Base-by-base conservation (phyloP, 2,797 vertebrate species). In the Neosilurus hyrtlii region DNA sequence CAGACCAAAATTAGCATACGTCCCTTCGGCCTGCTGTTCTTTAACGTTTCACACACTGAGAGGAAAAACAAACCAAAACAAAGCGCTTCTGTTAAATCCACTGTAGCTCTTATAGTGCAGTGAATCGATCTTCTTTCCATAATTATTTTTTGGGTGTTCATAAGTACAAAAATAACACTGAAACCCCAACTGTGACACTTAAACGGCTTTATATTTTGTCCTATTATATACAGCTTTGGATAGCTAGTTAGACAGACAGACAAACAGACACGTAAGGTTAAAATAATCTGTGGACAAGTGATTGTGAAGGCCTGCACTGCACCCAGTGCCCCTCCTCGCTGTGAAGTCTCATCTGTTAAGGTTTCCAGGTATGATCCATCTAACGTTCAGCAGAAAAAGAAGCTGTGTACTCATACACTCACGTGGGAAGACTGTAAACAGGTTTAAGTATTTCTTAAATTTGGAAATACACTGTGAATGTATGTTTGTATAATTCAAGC, bases 41-140 rank as follows among this genome's bases (percentile, higher is more conserved):
- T 57, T 67, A 82, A 82, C 8, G 51, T 54, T 52, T 76, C 52
- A 35, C 66, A 63, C 10, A 18, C 51, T 37, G 37, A 51, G 54
- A 30, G 15, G n/a, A 43, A 11, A 2, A n/a, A n/a, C 12, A 22
- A n/a, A 6, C 0, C 8, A 52, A 54, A 54, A 30, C 16, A 56
- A 24, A 11, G 24, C n/a, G 26, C 26, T 35, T 16, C 54, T 74
- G 24, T 22, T 37, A 59, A 18, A 35, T 35, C 26, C 18, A 37
- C 16, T 74, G 54, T 35, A 15, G n/a, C 49, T 9, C 7, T 72
- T 14, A 35, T 30, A 59, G 37, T 71, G 49, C 9, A 35, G 52
- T 20, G 24, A 9, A 18, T 57, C 68, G 14, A 24, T 24, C 22
- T 24, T 49, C 37, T 15, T 11, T n/a, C 22, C 43, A 51, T 51